These are phyloP conservation scores for Tiliacea aurago DNA, from an alignment of 2,888 invertebrate genomes.

Conservation along the genomic window DNA sequence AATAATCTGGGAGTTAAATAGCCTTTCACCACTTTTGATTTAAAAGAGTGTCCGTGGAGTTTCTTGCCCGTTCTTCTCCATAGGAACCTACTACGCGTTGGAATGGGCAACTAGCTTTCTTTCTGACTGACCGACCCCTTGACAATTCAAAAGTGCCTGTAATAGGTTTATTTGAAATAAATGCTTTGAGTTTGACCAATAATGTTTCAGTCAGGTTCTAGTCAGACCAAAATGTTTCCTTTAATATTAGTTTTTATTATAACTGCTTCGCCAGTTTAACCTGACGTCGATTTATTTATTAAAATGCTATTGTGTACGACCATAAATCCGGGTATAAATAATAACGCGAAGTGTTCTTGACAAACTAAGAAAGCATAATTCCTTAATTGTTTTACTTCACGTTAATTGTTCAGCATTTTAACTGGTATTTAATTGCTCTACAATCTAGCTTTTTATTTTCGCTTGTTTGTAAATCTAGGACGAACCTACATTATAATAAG, in stretches of 20 bases:
- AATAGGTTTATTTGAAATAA: too few species aligned
- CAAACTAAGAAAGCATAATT: constrained; percentile 47
- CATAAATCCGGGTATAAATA: constrained; percentile 25
- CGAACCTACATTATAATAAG: not conserved
- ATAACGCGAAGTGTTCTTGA: constrained; percentile 15
- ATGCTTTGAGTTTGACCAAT: too few species aligned
- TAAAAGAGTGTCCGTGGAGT: too few species aligned
- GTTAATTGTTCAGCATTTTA: constrained; percentile 47
- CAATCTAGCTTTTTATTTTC: constrained; percentile 1
- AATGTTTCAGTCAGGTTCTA: not conserved
- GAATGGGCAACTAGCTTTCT: too few species aligned
- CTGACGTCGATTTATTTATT: constrained; percentile 4
- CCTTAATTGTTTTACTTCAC: constrained; percentile 49
- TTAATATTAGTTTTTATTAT: constrained; percentile 5
- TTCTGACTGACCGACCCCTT: too few species aligned
- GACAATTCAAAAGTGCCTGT: too few species aligned
- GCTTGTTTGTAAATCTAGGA: constrained; percentile 5
- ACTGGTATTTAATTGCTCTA: constrained; percentile 29
- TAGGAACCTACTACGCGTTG: too few species aligned
- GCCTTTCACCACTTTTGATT: too few species aligned
- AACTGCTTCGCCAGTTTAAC: not conserved
- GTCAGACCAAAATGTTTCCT: not conserved
- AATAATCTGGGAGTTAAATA: not conserved
- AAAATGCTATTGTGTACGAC: constrained; percentile 16
- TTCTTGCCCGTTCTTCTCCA: too few species aligned